Evolutionary conservation across 2,888 invertebrate genomes (phyloP).

Genomic region (Sarcophaga variegata): DNA sequence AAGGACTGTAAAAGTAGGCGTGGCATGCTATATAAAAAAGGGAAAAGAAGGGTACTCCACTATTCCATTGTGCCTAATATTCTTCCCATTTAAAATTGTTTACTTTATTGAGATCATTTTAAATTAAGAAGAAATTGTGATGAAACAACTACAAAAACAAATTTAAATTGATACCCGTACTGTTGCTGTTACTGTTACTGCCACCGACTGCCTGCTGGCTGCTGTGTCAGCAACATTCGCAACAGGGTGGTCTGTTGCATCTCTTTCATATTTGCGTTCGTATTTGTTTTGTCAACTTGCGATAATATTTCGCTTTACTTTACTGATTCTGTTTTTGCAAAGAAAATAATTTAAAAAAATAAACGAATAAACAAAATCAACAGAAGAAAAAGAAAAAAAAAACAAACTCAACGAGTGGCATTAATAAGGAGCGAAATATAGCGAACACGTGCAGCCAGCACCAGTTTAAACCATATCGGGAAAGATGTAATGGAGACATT

Average conservation of each 20-base stretch:
- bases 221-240: conserved; percentile 60
- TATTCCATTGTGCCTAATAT: background rate
- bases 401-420: conserved; percentile 40
- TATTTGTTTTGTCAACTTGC: conserved; percentile 52
- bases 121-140: conserved; percentile 61
- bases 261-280: conserved; percentile 23
- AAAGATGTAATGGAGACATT: background rate
- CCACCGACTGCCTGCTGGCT: conserved; percentile 11
- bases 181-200: background rate
- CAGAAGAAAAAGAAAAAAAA: background rate
- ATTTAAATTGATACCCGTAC: conserved; percentile 65
- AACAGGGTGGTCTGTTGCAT: conserved; percentile 63
- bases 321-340: conserved; percentile 18
- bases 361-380: background rate
- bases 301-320: conserved; percentile 54
- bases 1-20: too few species aligned
- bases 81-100: conserved; percentile 26
- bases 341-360: conserved; percentile 17
- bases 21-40: background rate
- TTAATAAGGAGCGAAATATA: background rate
- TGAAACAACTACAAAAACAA: conserved; percentile 9
- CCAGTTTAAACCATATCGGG: background rate
- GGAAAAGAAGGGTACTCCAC: background rate
- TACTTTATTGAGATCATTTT: conserved; percentile 63
- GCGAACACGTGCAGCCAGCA: background rate